phyloP scores from a whole-genome alignment of 2,113 vertebrate species.

The Hyaena hyaena region DNA sequence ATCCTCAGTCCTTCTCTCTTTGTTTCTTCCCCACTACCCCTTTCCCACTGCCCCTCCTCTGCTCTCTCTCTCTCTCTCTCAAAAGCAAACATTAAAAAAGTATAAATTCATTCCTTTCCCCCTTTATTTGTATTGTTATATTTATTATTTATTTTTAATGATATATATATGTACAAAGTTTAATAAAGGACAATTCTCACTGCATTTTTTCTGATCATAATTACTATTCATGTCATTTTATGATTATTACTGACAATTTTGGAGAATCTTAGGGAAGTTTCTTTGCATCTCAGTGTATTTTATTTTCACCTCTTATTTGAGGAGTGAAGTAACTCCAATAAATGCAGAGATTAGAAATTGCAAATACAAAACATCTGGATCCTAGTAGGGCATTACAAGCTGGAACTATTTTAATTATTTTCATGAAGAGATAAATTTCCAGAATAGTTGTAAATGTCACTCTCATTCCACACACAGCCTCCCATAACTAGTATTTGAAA shows the following conservation, averaged over 20 bases:
- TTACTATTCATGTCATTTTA: neutral
- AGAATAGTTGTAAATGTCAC: neutral
- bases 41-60: no score
- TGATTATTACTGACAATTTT: neutral
- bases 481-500: neutral
- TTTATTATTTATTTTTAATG: neutral
- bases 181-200: neutral
- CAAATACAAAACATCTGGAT: neutral
- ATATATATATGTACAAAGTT: neutral
- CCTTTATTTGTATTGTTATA: neutral
- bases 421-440: neutral
- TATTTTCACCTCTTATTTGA: neutral
- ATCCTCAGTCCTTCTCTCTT: no score
- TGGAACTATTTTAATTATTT: neutral
- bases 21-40: no score
- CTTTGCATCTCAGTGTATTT: neutral
- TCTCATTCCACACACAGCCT: neutral
- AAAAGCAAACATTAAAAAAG: neutral
- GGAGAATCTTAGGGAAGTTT: neutral
- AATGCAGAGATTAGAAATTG: neutral
- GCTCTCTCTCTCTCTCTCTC: no score
- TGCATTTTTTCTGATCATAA: neutral
- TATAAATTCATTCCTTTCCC: neutral
- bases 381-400: neutral
- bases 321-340: neutral